These are phyloP conservation scores for Phorcus lineatus DNA, from an alignment of 2,888 invertebrate species.

Conservation along the genomic window DNA sequence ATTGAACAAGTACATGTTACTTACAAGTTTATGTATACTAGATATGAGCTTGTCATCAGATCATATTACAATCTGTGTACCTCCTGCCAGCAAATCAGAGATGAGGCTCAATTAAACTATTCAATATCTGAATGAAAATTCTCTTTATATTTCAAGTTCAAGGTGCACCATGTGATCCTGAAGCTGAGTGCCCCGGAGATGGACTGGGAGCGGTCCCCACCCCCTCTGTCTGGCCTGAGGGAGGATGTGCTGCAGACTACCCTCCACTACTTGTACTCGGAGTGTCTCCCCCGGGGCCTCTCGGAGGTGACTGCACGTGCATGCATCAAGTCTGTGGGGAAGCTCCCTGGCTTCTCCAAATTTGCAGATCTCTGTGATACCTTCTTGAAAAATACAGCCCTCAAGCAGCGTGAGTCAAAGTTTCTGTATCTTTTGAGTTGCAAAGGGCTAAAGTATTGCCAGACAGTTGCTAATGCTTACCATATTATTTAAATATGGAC, in stretches of 20 bases:
- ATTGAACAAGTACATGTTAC: too few relatives aligned
- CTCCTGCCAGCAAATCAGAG: too few relatives aligned
- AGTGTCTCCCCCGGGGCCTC: conserved; percentile 80
- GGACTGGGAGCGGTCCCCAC: conserved; percentile 77
- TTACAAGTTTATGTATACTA: too few relatives aligned
- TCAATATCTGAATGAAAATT: too few relatives aligned
- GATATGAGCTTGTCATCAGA: too few relatives aligned
- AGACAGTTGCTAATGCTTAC: background rate
- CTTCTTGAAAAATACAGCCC: conserved; percentile 81
- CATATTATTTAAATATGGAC: too few relatives aligned
- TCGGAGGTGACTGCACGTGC: conserved; percentile 80
- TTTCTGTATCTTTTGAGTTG: background rate
- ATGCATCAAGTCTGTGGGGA: conserved; percentile 76
- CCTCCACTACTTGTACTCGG: conserved; percentile 82
- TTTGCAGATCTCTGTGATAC: conserved; percentile 80
- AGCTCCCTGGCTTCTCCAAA: conserved; percentile 78
- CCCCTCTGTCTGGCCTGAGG: conserved; percentile 78
- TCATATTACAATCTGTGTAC: too few relatives aligned
- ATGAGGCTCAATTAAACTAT: too few relatives aligned
- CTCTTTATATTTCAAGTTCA: conserved; percentile 63
- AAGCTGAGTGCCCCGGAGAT: conserved; percentile 79
- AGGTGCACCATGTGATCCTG: conserved; percentile 79
- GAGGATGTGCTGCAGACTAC: conserved; percentile 81
- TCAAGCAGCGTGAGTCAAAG: conserved; percentile 80
- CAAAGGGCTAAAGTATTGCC: background rate